Evolutionary conservation across 2,113 vertebrate species (phyloP).

Genomic region (Bungarus multicinctus): DNA sequence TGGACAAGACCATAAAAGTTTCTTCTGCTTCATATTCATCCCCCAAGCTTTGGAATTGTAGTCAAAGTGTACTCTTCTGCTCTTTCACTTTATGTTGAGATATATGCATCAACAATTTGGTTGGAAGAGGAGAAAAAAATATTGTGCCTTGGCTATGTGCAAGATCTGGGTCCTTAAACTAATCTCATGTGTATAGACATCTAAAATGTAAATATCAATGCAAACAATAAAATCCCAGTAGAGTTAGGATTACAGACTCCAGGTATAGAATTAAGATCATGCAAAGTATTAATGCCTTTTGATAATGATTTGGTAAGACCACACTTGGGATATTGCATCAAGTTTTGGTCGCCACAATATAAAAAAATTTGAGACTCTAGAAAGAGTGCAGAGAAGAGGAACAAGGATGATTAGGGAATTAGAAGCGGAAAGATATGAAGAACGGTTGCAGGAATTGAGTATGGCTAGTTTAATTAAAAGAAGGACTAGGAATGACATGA

Average conservation of each 20-base stretch:
- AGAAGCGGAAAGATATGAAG: background rate
- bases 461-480: too few species aligned
- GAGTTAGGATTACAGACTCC: background rate
- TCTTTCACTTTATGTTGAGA: background rate
- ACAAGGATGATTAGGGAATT: background rate
- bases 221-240: background rate
- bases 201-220: background rate
- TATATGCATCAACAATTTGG: background rate
- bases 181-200: background rate
- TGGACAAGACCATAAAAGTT: background rate
- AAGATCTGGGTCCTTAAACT: background rate
- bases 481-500: too few species aligned
- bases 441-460: background rate
- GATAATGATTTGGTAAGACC: background rate
- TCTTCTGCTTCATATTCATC: background rate
- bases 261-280: background rate
- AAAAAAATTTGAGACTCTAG: background rate
- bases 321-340: background rate
- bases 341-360: background rate
- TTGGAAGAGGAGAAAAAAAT: background rate
- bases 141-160: background rate
- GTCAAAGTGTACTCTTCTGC: background rate
- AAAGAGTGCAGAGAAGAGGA: background rate
- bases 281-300: background rate
- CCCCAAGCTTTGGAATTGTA: background rate